Evolutionary conservation across 2,113 vertebrate genomes (phyloP), one percentile per base, ranked within the genome.

Genomic region (Bujurquina vittata): DNA sequence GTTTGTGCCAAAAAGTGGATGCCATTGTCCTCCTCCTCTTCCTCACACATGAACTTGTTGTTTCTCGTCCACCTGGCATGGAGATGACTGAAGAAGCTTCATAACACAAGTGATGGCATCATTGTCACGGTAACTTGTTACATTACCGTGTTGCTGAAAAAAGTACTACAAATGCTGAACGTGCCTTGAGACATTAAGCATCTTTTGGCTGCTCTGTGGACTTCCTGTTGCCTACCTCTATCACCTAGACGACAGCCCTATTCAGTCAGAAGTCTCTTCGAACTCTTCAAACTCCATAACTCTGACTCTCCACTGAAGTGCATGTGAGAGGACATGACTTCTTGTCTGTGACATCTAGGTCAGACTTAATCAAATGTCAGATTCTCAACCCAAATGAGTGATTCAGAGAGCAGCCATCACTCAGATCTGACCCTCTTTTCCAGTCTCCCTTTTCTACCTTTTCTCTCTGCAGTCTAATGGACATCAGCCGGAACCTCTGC

Each of bases 361-460:
- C 92, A 94, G 89, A 90, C 91, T 91, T 93, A 93, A 94, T 95
- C 92, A 91, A 89, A 93, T 33, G 88, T 91, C 92, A 91, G 81
- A 78, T 80, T 89, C 82, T 84, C 76, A 80, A 59, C 86, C 23
- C 79, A 85, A 87, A 91, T 94, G 91, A 93, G 89, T 90, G 88
- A 92, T 90, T 90, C 77, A 77, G 81, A 85, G 86, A 85, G 80
- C 89, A 88, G 89, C 89, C 91, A 92, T 92, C 93, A 88, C 82
- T 94, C 86, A 91, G 26, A 23, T 62, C 78, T 77, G 37, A 49
- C 65, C 77, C 85, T 85, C 78, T 90, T 87, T 29, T 55, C 77
- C 84, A 20, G 58, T 87, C 29, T 86, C 63, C 37, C 31, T 29
- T 15, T n/a, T 81, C 54, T 61, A n/a, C 33, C 75, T 20, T 75